Evolutionary conservation across 2,113 vertebrate genomes (phyloP).

Genomic region (Sturnira hondurensis): DNA sequence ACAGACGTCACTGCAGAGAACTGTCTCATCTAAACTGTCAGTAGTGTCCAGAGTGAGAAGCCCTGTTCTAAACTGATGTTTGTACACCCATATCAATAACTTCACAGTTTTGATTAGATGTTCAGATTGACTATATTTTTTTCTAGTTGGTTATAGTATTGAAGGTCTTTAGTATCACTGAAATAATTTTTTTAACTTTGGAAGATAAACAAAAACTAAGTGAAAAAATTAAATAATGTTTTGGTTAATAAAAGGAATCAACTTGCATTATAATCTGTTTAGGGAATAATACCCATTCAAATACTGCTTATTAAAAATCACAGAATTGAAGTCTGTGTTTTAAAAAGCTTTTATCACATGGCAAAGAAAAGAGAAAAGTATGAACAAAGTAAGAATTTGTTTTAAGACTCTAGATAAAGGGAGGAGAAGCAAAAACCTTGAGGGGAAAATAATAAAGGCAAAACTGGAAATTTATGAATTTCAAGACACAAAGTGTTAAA

Average conservation of each 20-base stretch:
- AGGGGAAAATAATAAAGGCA: not conserved
- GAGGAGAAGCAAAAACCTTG: not conserved
- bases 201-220: constrained; percentile 7
- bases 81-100: not conserved
- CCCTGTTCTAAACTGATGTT: too few relatives aligned
- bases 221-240: not conserved
- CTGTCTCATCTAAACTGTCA: rapidly evolving
- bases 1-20: too few relatives aligned
- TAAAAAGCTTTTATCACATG: not conserved
- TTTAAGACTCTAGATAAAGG: not conserved
- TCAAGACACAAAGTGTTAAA: not conserved
- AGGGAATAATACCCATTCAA: not conserved
- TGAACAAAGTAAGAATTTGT: not conserved
- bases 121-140: not conserved
- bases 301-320: not conserved
- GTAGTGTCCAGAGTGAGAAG: too few relatives aligned
- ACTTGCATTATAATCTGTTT: not conserved
- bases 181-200: not conserved
- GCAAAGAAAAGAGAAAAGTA: not conserved
- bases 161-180: not conserved
- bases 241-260: not conserved
- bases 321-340: not conserved
- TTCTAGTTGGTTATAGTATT: not conserved
- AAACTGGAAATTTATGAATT: not conserved
- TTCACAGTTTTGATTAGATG: not conserved